These are phyloP conservation scores for Rhynchonycteris naso DNA, from an alignment of 2,797 vertebrate genomes.

Conservation along the genomic window DNA sequence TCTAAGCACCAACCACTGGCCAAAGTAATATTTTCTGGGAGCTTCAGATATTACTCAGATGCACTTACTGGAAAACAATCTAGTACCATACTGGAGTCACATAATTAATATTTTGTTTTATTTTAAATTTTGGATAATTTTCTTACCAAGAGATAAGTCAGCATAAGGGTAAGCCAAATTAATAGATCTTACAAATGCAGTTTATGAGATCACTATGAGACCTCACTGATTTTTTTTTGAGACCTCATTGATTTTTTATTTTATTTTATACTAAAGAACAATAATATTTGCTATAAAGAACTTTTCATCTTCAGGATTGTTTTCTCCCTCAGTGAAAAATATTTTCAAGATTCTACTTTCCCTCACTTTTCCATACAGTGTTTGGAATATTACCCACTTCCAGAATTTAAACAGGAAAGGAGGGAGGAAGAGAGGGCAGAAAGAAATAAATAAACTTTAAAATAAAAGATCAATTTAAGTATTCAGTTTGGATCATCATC, in stretches of 20 bases:
- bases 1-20: background rate
- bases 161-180: background rate
- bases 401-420: background rate
- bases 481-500: background rate
- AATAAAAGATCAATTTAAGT: background rate
- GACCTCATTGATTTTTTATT: background rate
- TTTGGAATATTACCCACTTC: background rate
- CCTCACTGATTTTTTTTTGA: background rate
- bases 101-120: background rate
- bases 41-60: background rate
- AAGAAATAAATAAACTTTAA: background rate
- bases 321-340: background rate
- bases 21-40: background rate
- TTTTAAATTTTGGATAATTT: background rate
- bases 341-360: background rate
- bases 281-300: constrained; percentile 32
- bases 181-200: background rate
- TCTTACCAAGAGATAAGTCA: background rate
- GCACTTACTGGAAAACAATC: background rate
- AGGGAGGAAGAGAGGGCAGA: rapidly evolving
- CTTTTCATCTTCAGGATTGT: background rate
- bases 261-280: background rate
- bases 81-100: background rate
- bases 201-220: background rate
- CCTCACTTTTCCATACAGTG: background rate